phyloP scores from a whole-genome alignment of 2,888 invertebrate species.

The Stictocephala bisonia region DNA sequence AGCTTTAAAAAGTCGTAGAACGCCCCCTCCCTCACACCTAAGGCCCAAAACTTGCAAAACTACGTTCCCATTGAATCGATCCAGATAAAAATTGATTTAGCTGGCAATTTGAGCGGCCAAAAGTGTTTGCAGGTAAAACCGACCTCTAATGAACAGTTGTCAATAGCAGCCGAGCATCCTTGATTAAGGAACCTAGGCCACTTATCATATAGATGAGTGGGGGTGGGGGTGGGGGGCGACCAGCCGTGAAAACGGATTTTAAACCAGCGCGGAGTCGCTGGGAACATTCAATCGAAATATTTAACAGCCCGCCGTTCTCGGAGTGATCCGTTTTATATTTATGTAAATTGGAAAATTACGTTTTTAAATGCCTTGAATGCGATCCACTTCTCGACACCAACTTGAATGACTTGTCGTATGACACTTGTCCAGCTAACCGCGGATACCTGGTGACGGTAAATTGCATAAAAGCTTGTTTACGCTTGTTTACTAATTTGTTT shows the following conservation, averaged over 20 bases:
- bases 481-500: no score
- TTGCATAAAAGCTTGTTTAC: no score
- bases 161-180: constrained; percentile 32
- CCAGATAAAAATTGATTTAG: no score
- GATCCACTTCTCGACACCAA: not conserved
- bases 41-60: no score
- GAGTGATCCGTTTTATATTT: constrained; percentile 32
- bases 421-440: no score
- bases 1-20: no score
- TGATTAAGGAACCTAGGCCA: constrained; percentile 41
- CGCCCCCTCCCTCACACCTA: no score
- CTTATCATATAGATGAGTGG: constrained; percentile 48
- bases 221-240: constrained; percentile 27
- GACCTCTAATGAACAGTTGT: constrained; percentile 39
- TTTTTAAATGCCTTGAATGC: constrained; percentile 13
- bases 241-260: constrained; percentile 51
- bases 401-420: no score
- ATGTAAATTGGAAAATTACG: constrained; percentile 41
- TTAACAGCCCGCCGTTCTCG: constrained; percentile 40
- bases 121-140: no score
- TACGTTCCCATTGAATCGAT: no score
- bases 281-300: constrained; percentile 50
- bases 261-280: constrained; percentile 37
- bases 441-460: no score
- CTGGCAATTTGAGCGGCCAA: no score